Evolutionary conservation across 1,140 invertebrate genomes (phyloP).

Genomic region (Drosophila saltans): DNA sequence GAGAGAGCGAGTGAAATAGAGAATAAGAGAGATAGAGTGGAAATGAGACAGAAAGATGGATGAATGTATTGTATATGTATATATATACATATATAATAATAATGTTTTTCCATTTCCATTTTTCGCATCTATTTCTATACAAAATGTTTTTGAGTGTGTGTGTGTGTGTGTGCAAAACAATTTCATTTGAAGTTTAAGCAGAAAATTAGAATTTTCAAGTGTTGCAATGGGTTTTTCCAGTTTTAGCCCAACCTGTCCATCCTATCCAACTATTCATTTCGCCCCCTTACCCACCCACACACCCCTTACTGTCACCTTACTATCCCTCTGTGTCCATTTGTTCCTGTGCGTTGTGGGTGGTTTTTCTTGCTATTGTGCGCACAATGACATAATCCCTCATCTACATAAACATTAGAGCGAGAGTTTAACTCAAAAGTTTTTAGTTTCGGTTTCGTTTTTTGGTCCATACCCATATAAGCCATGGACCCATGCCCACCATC

Average conservation of each 20-base stretch:
- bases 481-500: slow-evolving; percentile 1
- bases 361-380: slow-evolving; percentile 51
- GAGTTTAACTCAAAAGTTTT: slow-evolving; percentile 82
- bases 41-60: slow-evolving; percentile 8
- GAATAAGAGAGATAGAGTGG: not conserved
- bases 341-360: slow-evolving; percentile 19
- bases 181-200: slow-evolving; percentile 78
- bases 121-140: slow-evolving; percentile 59
- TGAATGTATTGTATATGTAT: slow-evolving; percentile 15
- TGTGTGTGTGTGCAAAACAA: slow-evolving; percentile 63
- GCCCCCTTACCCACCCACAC: not conserved
- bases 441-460: slow-evolving; percentile 79
- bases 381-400: slow-evolving; percentile 82
- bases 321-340: slow-evolving; percentile 26
- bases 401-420: slow-evolving; percentile 80
- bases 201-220: slow-evolving; percentile 82
- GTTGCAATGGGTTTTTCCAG: slow-evolving; percentile 64
- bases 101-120: slow-evolving; percentile 62
- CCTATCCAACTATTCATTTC: not conserved
- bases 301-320: not conserved
- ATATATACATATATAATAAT: slow-evolving; percentile 61
- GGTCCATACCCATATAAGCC: slow-evolving; percentile 52
- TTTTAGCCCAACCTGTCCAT: slow-evolving; percentile 1
- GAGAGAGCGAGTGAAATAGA: not conserved
- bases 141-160: slow-evolving; percentile 16